phyloP scores from a whole-genome alignment of 2,113 vertebrate genomes.

The Toxostoma redivivum region DNA sequence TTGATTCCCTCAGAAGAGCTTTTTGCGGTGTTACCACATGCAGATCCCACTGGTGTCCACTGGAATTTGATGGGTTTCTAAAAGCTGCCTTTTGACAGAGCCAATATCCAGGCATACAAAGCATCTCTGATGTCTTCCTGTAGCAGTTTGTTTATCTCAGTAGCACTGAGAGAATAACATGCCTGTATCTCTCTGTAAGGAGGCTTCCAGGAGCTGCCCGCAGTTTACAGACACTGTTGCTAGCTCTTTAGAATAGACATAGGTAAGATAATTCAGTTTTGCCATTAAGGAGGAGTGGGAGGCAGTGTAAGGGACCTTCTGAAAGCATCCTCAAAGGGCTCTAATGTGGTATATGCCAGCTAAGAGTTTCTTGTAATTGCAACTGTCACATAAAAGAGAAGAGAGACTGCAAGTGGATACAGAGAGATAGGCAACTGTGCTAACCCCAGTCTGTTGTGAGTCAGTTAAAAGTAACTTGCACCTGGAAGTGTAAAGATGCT shows the following conservation, averaged over 20 bases:
- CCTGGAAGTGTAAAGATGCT: background rate
- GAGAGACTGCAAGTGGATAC: background rate
- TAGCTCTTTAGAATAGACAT: background rate
- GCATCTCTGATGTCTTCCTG: background rate
- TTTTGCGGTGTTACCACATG: background rate
- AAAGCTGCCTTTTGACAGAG: background rate
- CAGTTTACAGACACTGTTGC: background rate
- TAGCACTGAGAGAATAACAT: background rate
- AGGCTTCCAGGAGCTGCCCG: background rate
- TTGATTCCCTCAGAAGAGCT: background rate
- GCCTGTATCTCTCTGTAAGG: background rate
- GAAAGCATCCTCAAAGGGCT: background rate
- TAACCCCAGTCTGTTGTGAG: background rate
- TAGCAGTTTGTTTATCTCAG: background rate
- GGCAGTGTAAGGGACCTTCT: background rate
- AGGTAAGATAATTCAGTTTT: background rate
- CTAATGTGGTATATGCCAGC: background rate
- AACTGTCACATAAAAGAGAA: background rate
- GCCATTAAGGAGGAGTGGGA: background rate
- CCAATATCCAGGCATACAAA: background rate
- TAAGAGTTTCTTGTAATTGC: background rate
- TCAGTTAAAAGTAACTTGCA: background rate
- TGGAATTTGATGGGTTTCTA: background rate
- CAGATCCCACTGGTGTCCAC: background rate
- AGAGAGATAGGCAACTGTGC: background rate